Evolutionary conservation across 1,140 invertebrate species (phyloP), one percentile per base, ranked within the genome.

Genomic region (Amyelois transitella): DNA sequence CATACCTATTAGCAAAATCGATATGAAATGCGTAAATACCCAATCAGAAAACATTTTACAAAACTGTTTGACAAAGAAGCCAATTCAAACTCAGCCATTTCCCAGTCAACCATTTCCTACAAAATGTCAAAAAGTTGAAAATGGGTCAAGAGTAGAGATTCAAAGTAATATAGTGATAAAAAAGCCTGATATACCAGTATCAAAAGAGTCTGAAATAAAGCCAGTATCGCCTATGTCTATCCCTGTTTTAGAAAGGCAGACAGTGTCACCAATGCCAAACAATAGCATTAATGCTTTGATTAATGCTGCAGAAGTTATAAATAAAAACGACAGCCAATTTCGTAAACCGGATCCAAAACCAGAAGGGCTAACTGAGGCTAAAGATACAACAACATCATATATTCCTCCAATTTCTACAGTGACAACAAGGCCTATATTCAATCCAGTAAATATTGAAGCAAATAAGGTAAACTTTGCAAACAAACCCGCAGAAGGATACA

Each of bases 1-100:
- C 60, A 89, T 88, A 61, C 85, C 86, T 5, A 87, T 88, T 17
- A 86, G 81, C 50, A 88, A 88, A 72, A 80, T 89, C 10, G 87
- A 89, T 58, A 77, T 86, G 66, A 85, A 87, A 71, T 84, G 79
- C 56, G 81, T 85, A 2, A 70, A 50, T 45, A 85, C 69, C 32
- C 58, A 76, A 22, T 57, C 81, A n/a, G 85, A 83, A 22, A 18
- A 58, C 38, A 48, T 60, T 19, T 72, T 74, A 58, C 71, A 72
- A 49, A 75, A 55, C 55, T 28, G 57, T 21, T 43, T 65, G 32
- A 19, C 56, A 6, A 78, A 80, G 64, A 77, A 54, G 59, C 51
- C 17, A 43, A 55, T 24, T 77, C 72, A 24, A 71, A 75, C 49
- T 65, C 72, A 48, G 56, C 66, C 47, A 12, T 77, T 81, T 60